These are phyloP conservation scores for Mohoua ochrocephala DNA, from an alignment of 2,113 vertebrate species.

Conservation along the genomic window DNA sequence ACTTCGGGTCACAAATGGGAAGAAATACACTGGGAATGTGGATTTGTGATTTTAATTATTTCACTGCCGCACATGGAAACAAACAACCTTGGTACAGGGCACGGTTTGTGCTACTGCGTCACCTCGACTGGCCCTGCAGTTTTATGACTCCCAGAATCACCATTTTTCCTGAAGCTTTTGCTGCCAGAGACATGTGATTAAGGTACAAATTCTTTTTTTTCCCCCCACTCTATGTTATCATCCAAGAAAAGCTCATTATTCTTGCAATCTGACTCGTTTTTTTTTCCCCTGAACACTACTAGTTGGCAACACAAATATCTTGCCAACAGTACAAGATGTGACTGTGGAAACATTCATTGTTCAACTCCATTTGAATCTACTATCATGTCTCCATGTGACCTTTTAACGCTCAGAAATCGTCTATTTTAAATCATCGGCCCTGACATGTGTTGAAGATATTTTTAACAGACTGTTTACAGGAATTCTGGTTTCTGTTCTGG, in stretches of 20 bases:
- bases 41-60: neutral
- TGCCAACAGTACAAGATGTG: slow-evolving; percentile 10
- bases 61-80: neutral
- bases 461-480: slow-evolving; percentile 58
- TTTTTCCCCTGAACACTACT: neutral
- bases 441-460: slow-evolving; percentile 32
- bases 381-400: neutral
- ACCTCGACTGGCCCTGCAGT: neutral
- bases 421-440: slow-evolving; percentile 12
- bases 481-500: slow-evolving; percentile 59
- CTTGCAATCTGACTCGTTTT: neutral
- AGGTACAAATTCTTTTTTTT: neutral
- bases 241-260: slow-evolving; percentile 25
- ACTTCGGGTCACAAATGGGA: neutral
- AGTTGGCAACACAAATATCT: slow-evolving; percentile 4
- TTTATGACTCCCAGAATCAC: neutral
- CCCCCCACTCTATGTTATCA: neutral
- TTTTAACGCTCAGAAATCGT: neutral
- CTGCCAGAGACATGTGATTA: neutral
- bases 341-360: neutral
- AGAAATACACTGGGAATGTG: neutral
- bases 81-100: neutral
- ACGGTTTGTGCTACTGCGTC: fast-evolving
- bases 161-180: neutral
- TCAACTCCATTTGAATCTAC: neutral